A percentile compares a stretch with the other conserved stretches of the same genome.
Evolutionary conservation across 2,888 invertebrate genomes (phyloP).

Genomic region (Meteorus colon): DNA sequence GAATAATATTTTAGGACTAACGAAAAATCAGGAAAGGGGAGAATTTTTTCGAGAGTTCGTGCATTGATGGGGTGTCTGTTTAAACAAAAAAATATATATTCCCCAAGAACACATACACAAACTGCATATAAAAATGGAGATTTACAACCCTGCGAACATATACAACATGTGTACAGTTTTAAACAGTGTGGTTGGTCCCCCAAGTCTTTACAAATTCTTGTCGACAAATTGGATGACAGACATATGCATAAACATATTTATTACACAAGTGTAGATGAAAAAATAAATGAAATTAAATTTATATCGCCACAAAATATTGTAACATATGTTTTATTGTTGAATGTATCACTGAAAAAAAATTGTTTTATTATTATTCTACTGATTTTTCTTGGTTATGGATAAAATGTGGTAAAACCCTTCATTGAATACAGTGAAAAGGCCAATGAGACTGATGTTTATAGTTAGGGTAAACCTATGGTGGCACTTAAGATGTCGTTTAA

Average conservation of each 20-base stretch:
- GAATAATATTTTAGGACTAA: background rate
- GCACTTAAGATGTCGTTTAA: slow-evolving; percentile 72
- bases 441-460: slow-evolving; percentile 65
- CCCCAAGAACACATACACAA: slow-evolving; percentile 50
- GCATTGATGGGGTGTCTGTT: slow-evolving; percentile 52
- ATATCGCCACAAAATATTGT: slow-evolving; percentile 2
- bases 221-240: slow-evolving; percentile 50
- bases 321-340: slow-evolving; percentile 2
- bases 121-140: slow-evolving; percentile 60
- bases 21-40: slow-evolving; percentile 13
- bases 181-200: slow-evolving; percentile 61
- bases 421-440: slow-evolving; percentile 53
- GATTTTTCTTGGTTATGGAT: background rate
- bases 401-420: slow-evolving; percentile 34
- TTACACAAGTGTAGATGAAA: background rate
- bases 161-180: slow-evolving; percentile 64
- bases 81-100: slow-evolving; percentile 51
- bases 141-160: slow-evolving; percentile 62
- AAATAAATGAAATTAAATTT: background rate
- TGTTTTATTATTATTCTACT: background rate
- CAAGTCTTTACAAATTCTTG: slow-evolving; percentile 50
- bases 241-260: slow-evolving; percentile 41
- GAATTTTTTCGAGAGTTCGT: background rate
- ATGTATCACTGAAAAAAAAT: background rate
- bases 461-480: slow-evolving; percentile 64